Evolutionary conservation across 2,113 vertebrate genomes (phyloP).

Genomic region (Calidris pygmaea): DNA sequence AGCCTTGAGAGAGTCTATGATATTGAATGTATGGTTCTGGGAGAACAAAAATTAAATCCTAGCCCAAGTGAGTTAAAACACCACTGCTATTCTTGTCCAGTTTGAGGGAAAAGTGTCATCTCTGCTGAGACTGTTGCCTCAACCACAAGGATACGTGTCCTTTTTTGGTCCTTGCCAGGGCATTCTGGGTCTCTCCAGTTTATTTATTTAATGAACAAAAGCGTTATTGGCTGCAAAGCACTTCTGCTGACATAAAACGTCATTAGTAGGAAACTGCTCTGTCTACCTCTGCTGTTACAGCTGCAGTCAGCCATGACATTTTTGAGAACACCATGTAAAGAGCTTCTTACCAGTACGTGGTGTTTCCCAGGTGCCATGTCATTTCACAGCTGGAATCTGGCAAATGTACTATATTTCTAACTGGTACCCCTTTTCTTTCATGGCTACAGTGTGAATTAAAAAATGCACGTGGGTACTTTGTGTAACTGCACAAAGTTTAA

Average conservation of each 20-base stretch:
- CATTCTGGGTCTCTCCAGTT: background rate
- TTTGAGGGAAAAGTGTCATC: background rate
- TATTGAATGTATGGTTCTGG: background rate
- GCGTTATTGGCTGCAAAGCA: background rate
- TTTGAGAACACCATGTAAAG: background rate
- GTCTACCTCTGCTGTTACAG: background rate
- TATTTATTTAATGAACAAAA: background rate
- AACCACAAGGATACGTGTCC: background rate
- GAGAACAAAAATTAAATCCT: background rate
- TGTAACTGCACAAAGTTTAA: background rate
- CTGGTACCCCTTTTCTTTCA: background rate
- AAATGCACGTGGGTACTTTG: background rate
- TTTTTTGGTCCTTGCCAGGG: background rate
- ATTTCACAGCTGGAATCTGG: background rate
- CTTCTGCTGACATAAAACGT: background rate
- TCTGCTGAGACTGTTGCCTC: background rate
- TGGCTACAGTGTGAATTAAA: background rate
- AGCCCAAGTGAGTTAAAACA: background rate
- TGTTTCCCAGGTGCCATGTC: background rate
- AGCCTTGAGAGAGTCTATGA: background rate
- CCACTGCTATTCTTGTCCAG: background rate
- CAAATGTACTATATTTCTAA: background rate
- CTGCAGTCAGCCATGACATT: background rate
- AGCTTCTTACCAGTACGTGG: background rate
- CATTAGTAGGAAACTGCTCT: background rate